Evolutionary conservation across 2,888 invertebrate species (phyloP).

Genomic region (Automeris io): DNA sequence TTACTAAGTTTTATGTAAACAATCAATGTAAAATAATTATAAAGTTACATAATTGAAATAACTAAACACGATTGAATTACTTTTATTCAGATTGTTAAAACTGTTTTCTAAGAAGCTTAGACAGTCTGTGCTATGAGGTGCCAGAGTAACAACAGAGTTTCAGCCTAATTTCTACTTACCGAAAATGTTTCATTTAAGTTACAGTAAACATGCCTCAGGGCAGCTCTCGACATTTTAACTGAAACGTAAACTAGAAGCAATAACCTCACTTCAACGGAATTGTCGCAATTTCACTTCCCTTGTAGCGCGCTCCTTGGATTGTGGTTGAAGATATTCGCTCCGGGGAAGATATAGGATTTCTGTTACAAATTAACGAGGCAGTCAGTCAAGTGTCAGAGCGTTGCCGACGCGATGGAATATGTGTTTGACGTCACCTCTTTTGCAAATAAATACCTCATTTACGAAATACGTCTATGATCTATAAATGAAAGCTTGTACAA

Average conservation of each 20-base stretch:
- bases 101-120: too few relatives aligned
- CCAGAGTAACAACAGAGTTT: too few relatives aligned
- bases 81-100: too few relatives aligned
- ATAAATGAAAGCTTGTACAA: not conserved
- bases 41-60: too few relatives aligned
- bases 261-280: slow-evolving; percentile 32
- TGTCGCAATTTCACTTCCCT: slow-evolving; percentile 31
- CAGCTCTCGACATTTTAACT: slow-evolving; percentile 50
- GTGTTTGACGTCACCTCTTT: slow-evolving; percentile 37
- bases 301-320: slow-evolving; percentile 22
- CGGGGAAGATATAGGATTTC: slow-evolving; percentile 39
- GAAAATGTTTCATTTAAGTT: slow-evolving; percentile 21
- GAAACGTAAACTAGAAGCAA: slow-evolving; percentile 48
- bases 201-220: slow-evolving; percentile 28
- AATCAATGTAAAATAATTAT: too few relatives aligned
- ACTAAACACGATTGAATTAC: too few relatives aligned
- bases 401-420: slow-evolving; percentile 30
- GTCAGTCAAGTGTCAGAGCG: slow-evolving; percentile 63
- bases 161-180: not conserved
- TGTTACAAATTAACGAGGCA: slow-evolving; percentile 66
- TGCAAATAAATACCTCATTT: slow-evolving; percentile 34
- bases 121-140: too few relatives aligned
- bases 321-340: slow-evolving; percentile 39
- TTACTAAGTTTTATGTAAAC: too few relatives aligned
- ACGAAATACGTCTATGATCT: slow-evolving; percentile 13